These are phyloP conservation scores for Coptodon rendalli DNA, from an alignment of 2,113 vertebrate species.

Conservation along the genomic window DNA sequence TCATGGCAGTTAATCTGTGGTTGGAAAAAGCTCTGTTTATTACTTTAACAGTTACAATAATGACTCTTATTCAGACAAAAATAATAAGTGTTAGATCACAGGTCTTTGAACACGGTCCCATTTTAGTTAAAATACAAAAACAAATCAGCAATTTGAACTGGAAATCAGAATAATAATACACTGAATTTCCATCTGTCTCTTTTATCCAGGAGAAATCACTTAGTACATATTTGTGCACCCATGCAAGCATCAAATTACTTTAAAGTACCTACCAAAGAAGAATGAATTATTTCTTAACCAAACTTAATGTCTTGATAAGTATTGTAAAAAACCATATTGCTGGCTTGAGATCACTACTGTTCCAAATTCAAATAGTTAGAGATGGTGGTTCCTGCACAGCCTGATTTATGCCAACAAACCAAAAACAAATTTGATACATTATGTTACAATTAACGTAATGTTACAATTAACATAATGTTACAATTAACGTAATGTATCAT, in stretches of 20 bases:
- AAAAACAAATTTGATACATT: too few species aligned
- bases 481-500: too few species aligned
- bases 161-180: background rate
- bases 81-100: background rate
- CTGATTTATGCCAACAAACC: too few species aligned
- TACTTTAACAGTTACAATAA: background rate
- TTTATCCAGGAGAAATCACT: background rate
- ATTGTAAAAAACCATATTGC: background rate
- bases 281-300: too few species aligned
- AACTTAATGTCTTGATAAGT: too few species aligned
- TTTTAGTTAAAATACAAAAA: background rate
- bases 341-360: too few species aligned
- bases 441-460: too few species aligned
- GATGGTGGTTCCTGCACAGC: too few species aligned
- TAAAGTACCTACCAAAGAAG: too few species aligned
- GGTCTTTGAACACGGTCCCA: background rate
- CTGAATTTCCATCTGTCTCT: background rate
- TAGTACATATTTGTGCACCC: background rate
- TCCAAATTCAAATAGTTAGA: too few species aligned
- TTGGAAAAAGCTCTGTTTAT: background rate
- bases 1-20: background rate
- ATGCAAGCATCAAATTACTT: background rate
- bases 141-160: background rate
- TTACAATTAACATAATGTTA: too few species aligned
- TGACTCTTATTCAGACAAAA: too few species aligned